phyloP scores from a whole-genome alignment of 2,113 vertebrate genomes.

The Manacus vitellinus region DNA sequence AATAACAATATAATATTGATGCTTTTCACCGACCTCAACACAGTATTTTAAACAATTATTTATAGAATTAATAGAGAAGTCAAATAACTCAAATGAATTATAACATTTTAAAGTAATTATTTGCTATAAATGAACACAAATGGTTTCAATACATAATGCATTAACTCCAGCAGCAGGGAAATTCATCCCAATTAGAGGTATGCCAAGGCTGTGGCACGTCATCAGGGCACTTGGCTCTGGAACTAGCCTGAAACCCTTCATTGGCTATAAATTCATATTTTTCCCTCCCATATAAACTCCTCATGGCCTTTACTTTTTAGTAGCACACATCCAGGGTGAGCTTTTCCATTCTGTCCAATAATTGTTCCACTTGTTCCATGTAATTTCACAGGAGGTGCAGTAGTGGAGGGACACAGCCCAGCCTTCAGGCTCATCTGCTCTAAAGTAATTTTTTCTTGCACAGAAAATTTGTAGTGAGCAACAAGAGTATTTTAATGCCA shows the following conservation, averaged over 20 bases:
- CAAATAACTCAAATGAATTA: conserved; percentile 54
- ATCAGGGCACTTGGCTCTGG: neutral
- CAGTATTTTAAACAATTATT: conserved; percentile 28
- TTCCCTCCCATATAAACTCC: neutral
- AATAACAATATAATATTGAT: neutral
- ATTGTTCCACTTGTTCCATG: neutral
- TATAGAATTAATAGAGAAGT: conserved; percentile 60
- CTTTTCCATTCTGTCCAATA: neutral
- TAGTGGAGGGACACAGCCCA: neutral
- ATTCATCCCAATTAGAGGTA: conserved; percentile 57
- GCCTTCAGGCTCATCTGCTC: neutral
- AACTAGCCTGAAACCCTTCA: neutral
- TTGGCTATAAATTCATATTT: neutral
- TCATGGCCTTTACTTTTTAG: neutral
- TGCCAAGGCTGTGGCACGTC: neutral
- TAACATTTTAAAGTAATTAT: conserved; percentile 49
- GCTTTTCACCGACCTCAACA: neutral
- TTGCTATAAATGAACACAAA: conserved; percentile 66
- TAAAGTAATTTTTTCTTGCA: neutral
- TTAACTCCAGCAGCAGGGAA: conserved; percentile 36
- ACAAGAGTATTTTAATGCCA: neutral
- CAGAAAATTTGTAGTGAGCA: neutral
- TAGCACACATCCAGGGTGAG: neutral
- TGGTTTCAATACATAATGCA: conserved; percentile 27
- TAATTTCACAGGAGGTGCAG: neutral